Conservation (phyloP, 2,797 vertebrate species). For the Aphelocoma californica region DNA sequence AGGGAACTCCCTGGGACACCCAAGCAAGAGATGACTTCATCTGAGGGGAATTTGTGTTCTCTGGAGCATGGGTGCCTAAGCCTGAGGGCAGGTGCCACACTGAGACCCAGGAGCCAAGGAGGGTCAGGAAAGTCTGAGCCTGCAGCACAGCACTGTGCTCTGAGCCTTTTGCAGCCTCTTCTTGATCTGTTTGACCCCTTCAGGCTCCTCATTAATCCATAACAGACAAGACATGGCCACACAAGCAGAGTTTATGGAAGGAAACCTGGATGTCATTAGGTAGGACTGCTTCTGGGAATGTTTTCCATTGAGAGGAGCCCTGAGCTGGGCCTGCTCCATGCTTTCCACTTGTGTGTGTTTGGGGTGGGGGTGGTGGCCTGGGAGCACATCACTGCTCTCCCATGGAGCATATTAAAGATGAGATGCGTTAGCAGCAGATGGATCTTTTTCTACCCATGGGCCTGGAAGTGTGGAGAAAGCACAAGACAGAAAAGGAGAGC, state of each 20-base stretch:
- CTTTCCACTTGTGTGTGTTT: slow-evolving; percentile 29
- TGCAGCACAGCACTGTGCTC: not conserved
- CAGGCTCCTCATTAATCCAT: slow-evolving; percentile 54
- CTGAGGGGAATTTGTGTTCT: not conserved
- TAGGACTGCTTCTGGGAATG: slow-evolving; percentile 37
- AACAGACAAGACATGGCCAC: slow-evolving; percentile 54
- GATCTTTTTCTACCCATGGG: not conserved
- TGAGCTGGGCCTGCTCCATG: slow-evolving; percentile 15
- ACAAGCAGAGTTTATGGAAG: slow-evolving; percentile 62
- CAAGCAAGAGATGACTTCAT: not conserved
- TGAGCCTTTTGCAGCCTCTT: not conserved
- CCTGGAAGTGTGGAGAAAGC: not conserved
- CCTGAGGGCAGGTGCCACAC: not conserved
- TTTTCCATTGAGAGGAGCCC: slow-evolving; percentile 60
- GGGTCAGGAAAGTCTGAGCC: not conserved
- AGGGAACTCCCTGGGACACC: not conserved
- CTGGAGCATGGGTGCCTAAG: not conserved
- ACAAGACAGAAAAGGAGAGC: not conserved
- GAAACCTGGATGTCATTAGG: slow-evolving; percentile 72
- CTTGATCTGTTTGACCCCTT: slow-evolving; percentile 41
- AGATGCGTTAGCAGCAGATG: not conserved
- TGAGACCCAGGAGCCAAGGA: not conserved
- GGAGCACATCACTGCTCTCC: not conserved
- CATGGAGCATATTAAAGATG: not conserved
- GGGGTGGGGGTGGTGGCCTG: not conserved